Conservation (phyloP, 1,140 invertebrate genomes). For the Diorhabda carinulata region DNA sequence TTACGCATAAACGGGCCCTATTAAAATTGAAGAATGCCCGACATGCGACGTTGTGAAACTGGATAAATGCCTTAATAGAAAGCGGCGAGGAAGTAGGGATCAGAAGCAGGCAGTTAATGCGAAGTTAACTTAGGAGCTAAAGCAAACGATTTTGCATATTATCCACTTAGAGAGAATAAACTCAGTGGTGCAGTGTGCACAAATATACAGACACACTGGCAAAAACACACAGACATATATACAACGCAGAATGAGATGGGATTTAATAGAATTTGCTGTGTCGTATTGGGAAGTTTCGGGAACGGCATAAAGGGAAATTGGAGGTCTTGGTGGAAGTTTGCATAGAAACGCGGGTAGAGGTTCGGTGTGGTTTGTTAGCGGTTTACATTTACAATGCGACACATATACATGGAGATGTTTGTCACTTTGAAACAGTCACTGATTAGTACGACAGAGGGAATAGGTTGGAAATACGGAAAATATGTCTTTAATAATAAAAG, state of each 20-base stretch:
- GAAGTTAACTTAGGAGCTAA: neutral
- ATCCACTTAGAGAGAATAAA: slow-evolving; percentile 14
- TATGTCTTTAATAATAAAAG: no score
- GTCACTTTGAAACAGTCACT: neutral
- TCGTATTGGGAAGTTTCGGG: neutral
- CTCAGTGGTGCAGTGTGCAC: slow-evolving; percentile 10
- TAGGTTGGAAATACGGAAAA: no score
- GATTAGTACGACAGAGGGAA: neutral
- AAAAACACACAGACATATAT: slow-evolving; percentile 1
- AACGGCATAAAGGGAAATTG: slow-evolving; percentile 2
- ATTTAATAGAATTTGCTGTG: slow-evolving; percentile 7
- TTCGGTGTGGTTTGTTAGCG: neutral
- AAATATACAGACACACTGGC: slow-evolving; percentile 5
- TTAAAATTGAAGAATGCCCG: no score
- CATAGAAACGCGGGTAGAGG: neutral
- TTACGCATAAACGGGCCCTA: no score
- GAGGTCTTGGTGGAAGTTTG: neutral
- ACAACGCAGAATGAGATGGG: neutral
- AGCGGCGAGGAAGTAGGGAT: no score
- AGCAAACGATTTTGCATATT: slow-evolving; percentile 8
- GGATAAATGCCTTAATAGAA: no score
- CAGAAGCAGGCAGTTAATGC: no score
- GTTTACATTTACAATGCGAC: neutral
- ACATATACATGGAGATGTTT: neutral
- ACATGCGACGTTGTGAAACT: no score